These are phyloP conservation scores for Cuniculus paca DNA, from an alignment of 2,797 vertebrate species.

Conservation along the genomic window DNA sequence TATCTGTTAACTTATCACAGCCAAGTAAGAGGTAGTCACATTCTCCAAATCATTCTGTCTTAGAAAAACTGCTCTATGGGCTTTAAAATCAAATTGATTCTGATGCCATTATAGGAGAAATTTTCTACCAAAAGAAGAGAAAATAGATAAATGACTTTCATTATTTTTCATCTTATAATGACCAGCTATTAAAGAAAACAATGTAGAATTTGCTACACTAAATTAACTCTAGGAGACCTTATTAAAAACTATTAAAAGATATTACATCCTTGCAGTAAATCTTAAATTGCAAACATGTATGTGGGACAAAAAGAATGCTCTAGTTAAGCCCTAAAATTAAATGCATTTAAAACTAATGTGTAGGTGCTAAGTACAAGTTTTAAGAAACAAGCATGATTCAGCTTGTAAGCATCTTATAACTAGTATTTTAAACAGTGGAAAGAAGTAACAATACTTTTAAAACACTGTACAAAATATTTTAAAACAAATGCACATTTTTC, in stretches of 20 bases:
- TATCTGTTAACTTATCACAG: constrained; percentile 48
- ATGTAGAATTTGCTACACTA: neutral
- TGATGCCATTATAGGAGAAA: neutral
- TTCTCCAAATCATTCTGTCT: constrained; percentile 11
- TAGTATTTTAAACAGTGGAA: neutral
- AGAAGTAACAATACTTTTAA: neutral
- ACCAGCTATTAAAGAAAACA: neutral
- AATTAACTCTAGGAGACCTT: neutral
- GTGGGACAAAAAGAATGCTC: neutral
- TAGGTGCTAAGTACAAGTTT: neutral
- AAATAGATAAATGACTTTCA: neutral
- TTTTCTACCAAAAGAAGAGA: neutral
- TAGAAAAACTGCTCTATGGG: neutral
- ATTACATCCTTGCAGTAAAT: neutral
- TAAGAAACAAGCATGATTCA: neutral
- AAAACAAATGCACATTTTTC: neutral
- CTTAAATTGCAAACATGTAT: neutral
- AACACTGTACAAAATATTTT: neutral
- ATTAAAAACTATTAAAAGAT: constrained; percentile 3
- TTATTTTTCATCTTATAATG: neutral
- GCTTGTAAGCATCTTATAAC: neutral
- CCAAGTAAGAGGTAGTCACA: neutral
- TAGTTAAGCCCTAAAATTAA: neutral
- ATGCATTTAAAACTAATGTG: neutral
- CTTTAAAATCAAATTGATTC: constrained; percentile 47